Percentiles rank a stretch among this genome's conserved stretches.
phyloP scores from a whole-genome alignment of 2,888 invertebrate genomes.

The Calephelis perditalis region DNA sequence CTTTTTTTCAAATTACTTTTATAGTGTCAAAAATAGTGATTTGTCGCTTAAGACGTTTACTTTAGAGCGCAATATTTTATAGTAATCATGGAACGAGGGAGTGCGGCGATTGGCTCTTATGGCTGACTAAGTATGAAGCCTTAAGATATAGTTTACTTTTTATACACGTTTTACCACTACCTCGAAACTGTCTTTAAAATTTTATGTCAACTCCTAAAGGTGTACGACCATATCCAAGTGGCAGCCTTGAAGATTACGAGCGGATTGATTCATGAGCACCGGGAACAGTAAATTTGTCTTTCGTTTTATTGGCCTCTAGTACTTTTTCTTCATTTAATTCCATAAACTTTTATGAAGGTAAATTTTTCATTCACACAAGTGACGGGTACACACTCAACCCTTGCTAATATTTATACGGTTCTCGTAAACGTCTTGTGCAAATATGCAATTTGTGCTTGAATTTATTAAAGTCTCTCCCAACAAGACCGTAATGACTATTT shows the following conservation, averaged over 20 bases:
- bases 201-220: conserved; percentile 14
- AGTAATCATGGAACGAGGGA: no score
- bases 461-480: conserved; percentile 38
- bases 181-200: conserved; percentile 25
- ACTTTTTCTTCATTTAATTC: conserved; percentile 25
- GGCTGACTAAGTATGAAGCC: no score
- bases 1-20: no score
- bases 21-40: no score
- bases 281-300: conserved; percentile 46
- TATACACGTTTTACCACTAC: background rate
- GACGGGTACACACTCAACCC: conserved; percentile 10
- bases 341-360: conserved; percentile 18
- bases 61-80: no score
- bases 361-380: conserved; percentile 4
- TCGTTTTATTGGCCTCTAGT: conserved; percentile 45
- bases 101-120: no score
- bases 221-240: conserved; percentile 27
- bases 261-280: conserved; percentile 49
- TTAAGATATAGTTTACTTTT: background rate
- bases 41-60: no score
- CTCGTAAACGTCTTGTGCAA: conserved; percentile 51
- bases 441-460: conserved; percentile 66
- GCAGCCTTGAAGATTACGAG: conserved; percentile 42
- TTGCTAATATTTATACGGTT: conserved; percentile 18
- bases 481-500: conserved; percentile 65